A percentile compares a stretch with the other conserved stretches of the same genome.
phyloP scores from a whole-genome alignment of 2,113 vertebrate genomes.

The Sinocyclocheilus rhinocerous region DNA sequence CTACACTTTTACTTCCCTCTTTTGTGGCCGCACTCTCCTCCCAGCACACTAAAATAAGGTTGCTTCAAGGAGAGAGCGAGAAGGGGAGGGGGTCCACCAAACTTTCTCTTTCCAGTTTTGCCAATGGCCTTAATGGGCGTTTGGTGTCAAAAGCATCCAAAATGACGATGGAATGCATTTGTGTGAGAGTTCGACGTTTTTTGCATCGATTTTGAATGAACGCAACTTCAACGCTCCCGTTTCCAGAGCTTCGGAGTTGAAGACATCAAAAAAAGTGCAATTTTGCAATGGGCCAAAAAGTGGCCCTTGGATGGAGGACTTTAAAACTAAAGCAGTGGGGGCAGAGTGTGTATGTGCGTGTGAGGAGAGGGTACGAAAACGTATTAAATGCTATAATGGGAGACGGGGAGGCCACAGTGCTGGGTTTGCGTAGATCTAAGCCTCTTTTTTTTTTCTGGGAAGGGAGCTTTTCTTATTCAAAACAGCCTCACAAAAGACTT shows the following conservation, averaged over 20 bases:
- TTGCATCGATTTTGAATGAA: conserved; percentile 2
- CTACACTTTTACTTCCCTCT: conserved; percentile 87
- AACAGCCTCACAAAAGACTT: conserved; percentile 99
- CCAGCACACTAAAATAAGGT: conserved; percentile 77
- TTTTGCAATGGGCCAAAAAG: conserved; percentile 65
- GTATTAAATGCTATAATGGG: conserved; percentile 95
- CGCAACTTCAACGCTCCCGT: background rate
- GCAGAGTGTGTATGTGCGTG: conserved; percentile 57
- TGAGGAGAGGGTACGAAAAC: conserved; percentile 81
- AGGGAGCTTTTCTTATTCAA: conserved; percentile 99
- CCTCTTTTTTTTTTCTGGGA: conserved; percentile 94
- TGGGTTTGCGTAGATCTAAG: conserved; percentile 96
- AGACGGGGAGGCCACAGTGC: conserved; percentile 93
- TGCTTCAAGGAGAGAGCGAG: conserved; percentile 63
- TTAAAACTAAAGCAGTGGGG: conserved; percentile 56
- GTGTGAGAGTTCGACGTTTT: background rate
- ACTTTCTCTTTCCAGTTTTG: conserved; percentile 33
- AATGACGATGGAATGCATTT: background rate
- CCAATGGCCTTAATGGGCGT: background rate
- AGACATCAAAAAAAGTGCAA: conserved; percentile 37
- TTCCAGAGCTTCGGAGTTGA: conserved; percentile 24
- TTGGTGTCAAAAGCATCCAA: background rate
- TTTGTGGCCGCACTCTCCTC: conserved; percentile 78
- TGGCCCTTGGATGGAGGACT: conserved; percentile 54
- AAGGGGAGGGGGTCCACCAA: conserved; percentile 52